Evolutionary conservation across 1,140 invertebrate species (phyloP), one percentile per base, ranked within the genome.

Genomic region (Agrypnia vestita): DNA sequence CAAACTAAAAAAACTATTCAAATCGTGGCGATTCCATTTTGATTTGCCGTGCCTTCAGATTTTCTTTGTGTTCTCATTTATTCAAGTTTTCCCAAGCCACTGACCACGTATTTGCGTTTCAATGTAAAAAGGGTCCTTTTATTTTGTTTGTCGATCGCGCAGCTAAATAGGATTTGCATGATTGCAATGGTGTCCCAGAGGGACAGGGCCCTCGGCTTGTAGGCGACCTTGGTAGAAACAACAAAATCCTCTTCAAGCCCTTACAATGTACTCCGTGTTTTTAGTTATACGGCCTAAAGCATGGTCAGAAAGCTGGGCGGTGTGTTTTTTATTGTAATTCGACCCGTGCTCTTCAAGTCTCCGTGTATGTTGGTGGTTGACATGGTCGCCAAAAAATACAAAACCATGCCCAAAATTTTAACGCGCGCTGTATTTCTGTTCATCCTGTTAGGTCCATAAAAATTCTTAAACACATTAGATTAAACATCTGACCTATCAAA

Each of bases 151-250:
- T 4, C 15, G 8, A 19, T 21, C 25, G 17, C 15, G n/a, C 10
- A 21, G 46, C 46, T 71, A 47, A 71, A 49, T 51, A 51, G 67
- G 46, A 71, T 71, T 71, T 71, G 44, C 67, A 51, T 71, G 67
- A 71, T 71, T 71, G 67, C 67, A 49, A 51, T 25, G 49, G 44
- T 4, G 11, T 15, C 17, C 46, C 25, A 7, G 43, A 47, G 62
- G 35, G 7, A 17, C n/a, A 15, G 44, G 13, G n/a, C 62, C 8
- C 59, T 9, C 0, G 6, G 59, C 3, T 25, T 1, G 59, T 62
- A 11, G 6, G 15, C 10, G 25, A 12, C 17, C 19, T 11, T 35
- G 8, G 25, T 15, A 3, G 49, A 9, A 51, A 51, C n/a, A 51
- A 51, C n/a, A 51, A 51, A 12, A 12, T 15, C 49, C 49, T 51